Evolutionary conservation across 1,140 invertebrate species (phyloP).

Genomic region (Galendromus occidentalis): DNA sequence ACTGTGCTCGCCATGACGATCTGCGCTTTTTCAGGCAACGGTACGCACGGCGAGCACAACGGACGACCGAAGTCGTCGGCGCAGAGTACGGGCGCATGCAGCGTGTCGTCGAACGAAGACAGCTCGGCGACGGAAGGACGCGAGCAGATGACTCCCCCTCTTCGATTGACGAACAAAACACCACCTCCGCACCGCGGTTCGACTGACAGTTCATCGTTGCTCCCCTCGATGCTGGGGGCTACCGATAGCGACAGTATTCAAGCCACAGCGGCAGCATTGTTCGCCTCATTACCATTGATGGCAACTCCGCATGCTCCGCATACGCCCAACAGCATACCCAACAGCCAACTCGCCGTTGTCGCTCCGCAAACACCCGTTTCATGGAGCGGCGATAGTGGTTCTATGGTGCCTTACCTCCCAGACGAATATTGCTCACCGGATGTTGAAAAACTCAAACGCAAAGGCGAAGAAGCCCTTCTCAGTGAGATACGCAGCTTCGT

Average conservation of each 20-base stretch:
- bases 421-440: conserved; percentile 2
- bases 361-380: conserved; percentile 1
- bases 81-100: conserved; percentile 1
- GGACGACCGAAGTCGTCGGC: conserved; percentile 1
- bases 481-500: conserved; percentile 26
- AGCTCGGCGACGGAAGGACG: not conserved
- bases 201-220: not conserved
- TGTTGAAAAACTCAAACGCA: conserved; percentile 16
- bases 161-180: conserved; percentile 4
- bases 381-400: not conserved
- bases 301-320: not conserved
- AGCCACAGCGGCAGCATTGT: not conserved
- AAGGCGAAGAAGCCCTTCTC: conserved; percentile 23
- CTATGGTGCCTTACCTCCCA: not conserved
- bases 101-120: not conserved
- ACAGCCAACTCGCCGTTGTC: not conserved
- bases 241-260: not conserved
- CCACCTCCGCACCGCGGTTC: not conserved
- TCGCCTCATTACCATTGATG: not conserved
- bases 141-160: conserved; percentile 8
- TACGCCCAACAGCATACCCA: conserved; percentile 1
- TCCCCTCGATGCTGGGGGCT: not conserved
- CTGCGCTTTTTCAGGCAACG: conserved; percentile 9
- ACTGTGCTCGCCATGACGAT: not conserved
- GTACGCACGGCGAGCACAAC: not conserved